Conservation (phyloP, 1,140 invertebrate genomes). For the Trichomalopsis sarcophagae region DNA sequence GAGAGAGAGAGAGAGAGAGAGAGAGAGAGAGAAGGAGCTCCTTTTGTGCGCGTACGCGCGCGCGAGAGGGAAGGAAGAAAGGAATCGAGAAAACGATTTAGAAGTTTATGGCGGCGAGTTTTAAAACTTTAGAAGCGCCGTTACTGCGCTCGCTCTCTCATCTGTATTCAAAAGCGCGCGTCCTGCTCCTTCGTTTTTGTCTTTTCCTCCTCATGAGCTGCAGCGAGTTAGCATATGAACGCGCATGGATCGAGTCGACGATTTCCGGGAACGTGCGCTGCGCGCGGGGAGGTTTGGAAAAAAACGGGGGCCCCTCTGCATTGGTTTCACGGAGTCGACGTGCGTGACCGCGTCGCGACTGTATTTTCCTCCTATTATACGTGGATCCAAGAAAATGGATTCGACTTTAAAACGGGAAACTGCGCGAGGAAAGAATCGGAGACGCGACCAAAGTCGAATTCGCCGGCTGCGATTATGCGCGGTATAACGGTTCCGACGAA, state of each 20-base stretch:
- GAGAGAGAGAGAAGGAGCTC: not conserved
- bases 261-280: constrained; percentile 15
- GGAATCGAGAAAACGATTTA: constrained; percentile 40
- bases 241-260: constrained; percentile 1
- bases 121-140: constrained; percentile 44
- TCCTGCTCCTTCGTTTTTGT: constrained; percentile 20
- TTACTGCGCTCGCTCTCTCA: constrained; percentile 35
- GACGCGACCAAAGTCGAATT: not conserved
- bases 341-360: not conserved
- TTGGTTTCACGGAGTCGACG: constrained; percentile 1
- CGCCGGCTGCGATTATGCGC: not conserved
- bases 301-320: not conserved
- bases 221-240: constrained; percentile 42
- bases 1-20: no score
- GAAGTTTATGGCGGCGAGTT: constrained; percentile 36
- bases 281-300: not conserved
- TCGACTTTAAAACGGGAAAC: no score
- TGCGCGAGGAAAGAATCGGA: not conserved
- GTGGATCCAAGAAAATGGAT: not conserved
- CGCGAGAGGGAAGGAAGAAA: not conserved
- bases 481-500: constrained; percentile 30
- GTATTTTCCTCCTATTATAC: not conserved
- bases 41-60: not conserved
- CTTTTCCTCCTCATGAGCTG: not conserved
- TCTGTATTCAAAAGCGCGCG: constrained; percentile 45